Percentiles rank a stretch among this genome's conserved stretches.
Conservation (phyloP, 2,888 invertebrate genomes). For the Tromatobia lineatoria region DNA sequence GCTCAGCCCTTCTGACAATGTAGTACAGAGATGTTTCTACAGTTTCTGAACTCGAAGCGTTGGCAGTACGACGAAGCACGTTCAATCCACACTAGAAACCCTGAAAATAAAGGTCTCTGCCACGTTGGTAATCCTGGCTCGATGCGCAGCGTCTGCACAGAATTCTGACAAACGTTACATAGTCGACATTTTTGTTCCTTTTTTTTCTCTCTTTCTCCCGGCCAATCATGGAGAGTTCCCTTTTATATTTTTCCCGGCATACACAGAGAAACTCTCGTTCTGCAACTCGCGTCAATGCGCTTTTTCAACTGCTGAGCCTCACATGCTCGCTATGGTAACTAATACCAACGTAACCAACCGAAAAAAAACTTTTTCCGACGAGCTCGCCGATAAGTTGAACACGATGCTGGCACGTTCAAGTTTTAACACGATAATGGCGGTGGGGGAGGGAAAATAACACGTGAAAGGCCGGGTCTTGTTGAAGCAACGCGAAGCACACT, state of each 20-base stretch:
- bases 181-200: conserved; percentile 4
- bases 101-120: conserved; percentile 22
- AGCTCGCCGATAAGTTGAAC: conserved; percentile 19
- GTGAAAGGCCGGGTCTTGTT: background rate
- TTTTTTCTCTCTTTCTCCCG: conserved; percentile 1
- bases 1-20: background rate
- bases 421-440: conserved; percentile 4
- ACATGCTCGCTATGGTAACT: background rate
- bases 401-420: conserved; percentile 18
- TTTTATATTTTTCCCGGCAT: conserved; percentile 8
- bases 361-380: conserved; percentile 11
- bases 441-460: conserved; percentile 4
- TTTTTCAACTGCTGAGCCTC: conserved; percentile 5
- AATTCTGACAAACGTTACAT: conserved; percentile 30
- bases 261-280: background rate
- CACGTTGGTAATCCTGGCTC: conserved; percentile 6
- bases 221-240: conserved; percentile 40
- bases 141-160: background rate
- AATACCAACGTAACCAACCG: conserved; percentile 24
- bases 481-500: background rate
- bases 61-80: background rate
- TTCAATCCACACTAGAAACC: conserved; percentile 9
- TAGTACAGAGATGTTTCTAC: background rate
- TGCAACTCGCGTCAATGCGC: conserved; percentile 30
- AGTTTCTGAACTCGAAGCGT: background rate